phyloP scores from a whole-genome alignment of 2,113 vertebrate species.

The Callopanchax toddi region DNA sequence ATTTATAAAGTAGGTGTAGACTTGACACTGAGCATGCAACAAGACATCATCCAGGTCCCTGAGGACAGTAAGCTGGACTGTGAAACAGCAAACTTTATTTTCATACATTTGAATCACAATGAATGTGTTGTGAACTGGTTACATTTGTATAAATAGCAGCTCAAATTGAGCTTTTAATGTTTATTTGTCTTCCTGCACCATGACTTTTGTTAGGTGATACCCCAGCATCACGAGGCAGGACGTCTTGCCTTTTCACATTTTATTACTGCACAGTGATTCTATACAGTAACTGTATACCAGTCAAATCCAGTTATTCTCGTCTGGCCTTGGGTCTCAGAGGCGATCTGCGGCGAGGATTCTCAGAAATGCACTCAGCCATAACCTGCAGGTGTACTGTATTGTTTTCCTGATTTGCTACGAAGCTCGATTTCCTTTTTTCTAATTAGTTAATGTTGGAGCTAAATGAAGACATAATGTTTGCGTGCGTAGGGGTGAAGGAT shows the following conservation, averaged over 20 bases:
- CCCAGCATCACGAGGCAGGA: conserved; percentile 3
- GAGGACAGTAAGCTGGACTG: no score
- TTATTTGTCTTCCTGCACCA: neutral
- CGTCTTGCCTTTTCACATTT: conserved; percentile 21
- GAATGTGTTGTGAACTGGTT: conserved; percentile 5
- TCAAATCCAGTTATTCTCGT: conserved; percentile 13
- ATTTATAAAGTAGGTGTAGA: no score
- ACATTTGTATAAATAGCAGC: neutral
- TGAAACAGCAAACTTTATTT: neutral
- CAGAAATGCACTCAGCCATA: conserved; percentile 2
- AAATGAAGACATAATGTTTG: conserved; percentile 23
- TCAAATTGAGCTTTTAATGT: neutral
- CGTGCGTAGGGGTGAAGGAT: conserved; percentile 44
- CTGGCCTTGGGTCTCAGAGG: conserved; percentile 10
- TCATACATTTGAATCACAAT: conserved; percentile 1
- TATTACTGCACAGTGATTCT: conserved; percentile 14
- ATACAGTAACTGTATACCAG: conserved; percentile 18
- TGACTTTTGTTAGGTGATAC: conserved; percentile 24
- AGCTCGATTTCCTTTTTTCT: conserved; percentile 7
- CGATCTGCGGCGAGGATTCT: conserved; percentile 4
- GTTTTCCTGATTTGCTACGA: conserved; percentile 12
- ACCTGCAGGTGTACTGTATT: neutral
- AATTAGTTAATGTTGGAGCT: conserved; percentile 30
- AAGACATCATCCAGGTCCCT: neutral
- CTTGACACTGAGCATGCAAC: no score